phyloP scores from a whole-genome alignment of 2,888 invertebrate genomes.

The Electrophaes corylata region DNA sequence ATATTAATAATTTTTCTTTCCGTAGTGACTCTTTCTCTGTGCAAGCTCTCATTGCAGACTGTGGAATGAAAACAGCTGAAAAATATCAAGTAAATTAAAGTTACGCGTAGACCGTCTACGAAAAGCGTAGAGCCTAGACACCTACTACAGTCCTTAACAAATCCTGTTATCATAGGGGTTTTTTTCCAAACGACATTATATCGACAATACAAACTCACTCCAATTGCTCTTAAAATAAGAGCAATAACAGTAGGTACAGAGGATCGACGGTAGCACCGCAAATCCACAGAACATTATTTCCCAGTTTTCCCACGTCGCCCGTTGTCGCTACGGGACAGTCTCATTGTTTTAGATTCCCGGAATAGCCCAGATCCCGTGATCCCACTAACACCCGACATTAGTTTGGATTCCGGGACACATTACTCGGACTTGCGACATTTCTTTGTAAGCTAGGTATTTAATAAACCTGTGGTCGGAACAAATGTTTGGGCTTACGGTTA shows the following conservation, averaged over 20 bases:
- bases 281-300: constrained; percentile 38
- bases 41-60: too few species aligned
- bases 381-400: constrained; percentile 57
- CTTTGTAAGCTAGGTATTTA: constrained; percentile 47
- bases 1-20: too few species aligned
- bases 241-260: constrained; percentile 13
- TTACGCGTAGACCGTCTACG: not conserved
- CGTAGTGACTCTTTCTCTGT: too few species aligned
- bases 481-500: constrained; percentile 20
- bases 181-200: not conserved
- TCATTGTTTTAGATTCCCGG: constrained; percentile 49
- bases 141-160: not conserved
- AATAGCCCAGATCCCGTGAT: constrained; percentile 36
- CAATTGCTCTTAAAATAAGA: constrained; percentile 1
- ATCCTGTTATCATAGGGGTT: not conserved
- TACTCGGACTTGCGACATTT: constrained; percentile 43
- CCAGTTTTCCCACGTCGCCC: constrained; percentile 26
- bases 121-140: not conserved
- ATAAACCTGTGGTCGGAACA: constrained; percentile 29
- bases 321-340: constrained; percentile 40
- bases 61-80: too few species aligned
- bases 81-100: not conserved
- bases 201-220: not conserved
- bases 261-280: constrained; percentile 21
- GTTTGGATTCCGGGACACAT: constrained; percentile 52